A percentile compares a stretch with the other conserved stretches of the same genome.
Conservation (phyloP, 2,888 invertebrate species). For the Coenonympha arcania region DNA sequence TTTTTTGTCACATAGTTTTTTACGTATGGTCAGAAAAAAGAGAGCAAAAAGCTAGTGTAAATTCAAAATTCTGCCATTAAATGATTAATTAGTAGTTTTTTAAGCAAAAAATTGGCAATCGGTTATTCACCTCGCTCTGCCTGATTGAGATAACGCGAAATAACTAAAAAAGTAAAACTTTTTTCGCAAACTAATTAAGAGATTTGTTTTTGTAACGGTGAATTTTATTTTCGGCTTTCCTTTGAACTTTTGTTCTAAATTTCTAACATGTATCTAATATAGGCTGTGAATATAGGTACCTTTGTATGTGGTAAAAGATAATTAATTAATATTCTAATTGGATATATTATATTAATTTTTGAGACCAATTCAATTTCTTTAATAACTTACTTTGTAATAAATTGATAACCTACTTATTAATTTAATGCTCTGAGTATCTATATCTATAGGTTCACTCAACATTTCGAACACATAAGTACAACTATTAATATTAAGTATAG, state of each 20-base stretch:
- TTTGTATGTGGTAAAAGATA: background rate
- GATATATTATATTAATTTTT: too few relatives aligned
- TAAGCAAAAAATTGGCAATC: slow-evolving; percentile 13
- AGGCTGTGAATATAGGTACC: too few relatives aligned
- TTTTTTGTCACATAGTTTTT: slow-evolving; percentile 15
- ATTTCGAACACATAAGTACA: too few relatives aligned
- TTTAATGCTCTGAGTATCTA: too few relatives aligned
- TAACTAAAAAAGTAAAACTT: too few relatives aligned
- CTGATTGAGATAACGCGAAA: background rate
- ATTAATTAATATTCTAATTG: background rate
- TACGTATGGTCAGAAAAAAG: slow-evolving; percentile 9
- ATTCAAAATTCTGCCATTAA: slow-evolving; percentile 19
- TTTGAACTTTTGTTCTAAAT: background rate
- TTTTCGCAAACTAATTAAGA: background rate
- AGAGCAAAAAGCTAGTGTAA: slow-evolving; percentile 15
- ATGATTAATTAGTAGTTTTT: slow-evolving; percentile 14
- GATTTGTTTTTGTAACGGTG: background rate
- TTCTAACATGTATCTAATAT: background rate
- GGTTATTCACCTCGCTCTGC: slow-evolving; percentile 2
- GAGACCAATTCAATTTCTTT: too few relatives aligned
- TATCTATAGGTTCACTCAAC: too few relatives aligned
- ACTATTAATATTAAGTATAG: too few relatives aligned
- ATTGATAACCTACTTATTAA: too few relatives aligned
- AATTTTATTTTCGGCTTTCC: background rate
- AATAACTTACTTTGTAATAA: too few relatives aligned